phyloP scores from a whole-genome alignment of 2,113 vertebrate genomes.

The Galbula dea region DNA sequence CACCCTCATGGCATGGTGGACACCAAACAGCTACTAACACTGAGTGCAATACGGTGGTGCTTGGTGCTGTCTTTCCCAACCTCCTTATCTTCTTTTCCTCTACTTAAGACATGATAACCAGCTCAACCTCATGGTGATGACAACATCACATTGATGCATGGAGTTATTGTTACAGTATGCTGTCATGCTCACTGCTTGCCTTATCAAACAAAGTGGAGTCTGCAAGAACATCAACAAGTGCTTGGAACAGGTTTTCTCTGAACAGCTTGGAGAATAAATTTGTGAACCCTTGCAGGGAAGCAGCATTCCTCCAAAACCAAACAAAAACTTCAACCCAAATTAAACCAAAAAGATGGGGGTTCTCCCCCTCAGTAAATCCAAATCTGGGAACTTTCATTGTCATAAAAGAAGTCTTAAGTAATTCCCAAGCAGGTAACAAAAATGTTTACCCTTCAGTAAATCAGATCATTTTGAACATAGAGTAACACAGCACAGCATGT shows the following conservation, averaged over 20 bases:
- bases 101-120: not conserved
- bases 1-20: not conserved
- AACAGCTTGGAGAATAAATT: conserved; percentile 26
- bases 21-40: not conserved
- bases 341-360: not conserved
- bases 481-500: not conserved
- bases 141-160: not conserved
- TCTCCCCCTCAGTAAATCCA: not conserved
- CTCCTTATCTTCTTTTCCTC: not conserved
- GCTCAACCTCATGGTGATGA: not conserved
- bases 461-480: not conserved
- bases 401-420: not conserved
- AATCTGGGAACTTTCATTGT: conserved; percentile 27
- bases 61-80: not conserved
- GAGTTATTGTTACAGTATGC: not conserved
- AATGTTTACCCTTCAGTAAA: not conserved
- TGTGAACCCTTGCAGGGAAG: conserved; percentile 39
- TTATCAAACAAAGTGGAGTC: not conserved
- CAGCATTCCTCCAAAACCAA: conserved; percentile 46
- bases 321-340: conserved; percentile 37
- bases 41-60: not conserved
- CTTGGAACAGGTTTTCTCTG: conserved; percentile 32
- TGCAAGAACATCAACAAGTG: not conserved
- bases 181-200: not conserved
- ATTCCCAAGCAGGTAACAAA: conserved; percentile 30